phyloP scores from a whole-genome alignment of 2,888 invertebrate species.

The Penaeus monodon region DNA sequence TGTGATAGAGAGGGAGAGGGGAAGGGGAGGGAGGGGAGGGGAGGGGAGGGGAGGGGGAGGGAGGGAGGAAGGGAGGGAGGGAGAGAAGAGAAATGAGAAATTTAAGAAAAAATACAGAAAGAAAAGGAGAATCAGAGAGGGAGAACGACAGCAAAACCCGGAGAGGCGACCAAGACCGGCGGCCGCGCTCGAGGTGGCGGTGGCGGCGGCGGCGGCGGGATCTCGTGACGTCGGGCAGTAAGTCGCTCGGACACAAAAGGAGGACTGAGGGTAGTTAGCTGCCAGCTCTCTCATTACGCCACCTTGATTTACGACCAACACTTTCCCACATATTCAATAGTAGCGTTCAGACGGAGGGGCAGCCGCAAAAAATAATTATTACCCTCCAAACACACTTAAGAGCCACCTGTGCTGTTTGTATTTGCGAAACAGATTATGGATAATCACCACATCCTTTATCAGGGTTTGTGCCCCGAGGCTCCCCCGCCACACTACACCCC shows the following conservation, averaged over 20 bases:
- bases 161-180: too few species aligned
- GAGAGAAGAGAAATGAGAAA: background rate
- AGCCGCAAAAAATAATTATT: slow-evolving; percentile 10
- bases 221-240: slow-evolving; percentile 23
- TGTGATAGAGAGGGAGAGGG: too few species aligned
- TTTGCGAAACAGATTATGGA: slow-evolving; percentile 25
- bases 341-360: background rate
- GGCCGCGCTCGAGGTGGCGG: too few species aligned
- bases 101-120: background rate
- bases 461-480: background rate
- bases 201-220: too few species aligned
- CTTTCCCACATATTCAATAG: slow-evolving; percentile 43
- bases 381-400: slow-evolving; percentile 11
- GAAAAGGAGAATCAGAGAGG: background rate
- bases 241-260: slow-evolving; percentile 26
- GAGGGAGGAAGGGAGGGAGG: too few species aligned
- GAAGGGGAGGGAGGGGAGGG: too few species aligned
- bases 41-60: too few species aligned
- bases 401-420: slow-evolving; percentile 41
- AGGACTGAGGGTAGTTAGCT: slow-evolving; percentile 24
- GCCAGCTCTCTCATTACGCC: slow-evolving; percentile 19
- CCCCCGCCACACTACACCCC: background rate
- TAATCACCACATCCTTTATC: slow-evolving; percentile 28
- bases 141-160: background rate
- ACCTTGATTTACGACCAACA: slow-evolving; percentile 13